Evolutionary conservation across 2,888 invertebrate genomes (phyloP).

Genomic region (Vesta saturnalis): DNA sequence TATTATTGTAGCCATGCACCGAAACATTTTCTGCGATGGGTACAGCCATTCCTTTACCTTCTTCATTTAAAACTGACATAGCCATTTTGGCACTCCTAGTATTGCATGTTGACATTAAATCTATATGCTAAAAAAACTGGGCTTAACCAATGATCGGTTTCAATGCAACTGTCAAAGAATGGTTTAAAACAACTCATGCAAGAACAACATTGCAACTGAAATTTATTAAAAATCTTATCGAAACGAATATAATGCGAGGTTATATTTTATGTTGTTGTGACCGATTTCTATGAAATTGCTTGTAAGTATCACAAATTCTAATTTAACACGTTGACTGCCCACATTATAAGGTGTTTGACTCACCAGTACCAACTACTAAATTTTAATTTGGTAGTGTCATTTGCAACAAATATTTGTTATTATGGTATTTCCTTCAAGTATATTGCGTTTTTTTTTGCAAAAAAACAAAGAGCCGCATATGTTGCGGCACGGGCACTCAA

Average conservation of each 20-base stretch:
- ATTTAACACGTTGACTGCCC: no score
- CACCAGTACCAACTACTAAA: no score
- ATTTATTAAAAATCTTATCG: no score
- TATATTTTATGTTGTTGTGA: conserved; percentile 1
- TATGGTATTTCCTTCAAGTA: no score
- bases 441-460: no score
- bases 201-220: no score
- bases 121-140: background rate
- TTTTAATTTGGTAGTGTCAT: no score
- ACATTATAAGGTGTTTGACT: no score
- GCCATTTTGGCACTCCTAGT: background rate
- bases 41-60: background rate
- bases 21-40: background rate
- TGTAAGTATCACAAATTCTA: background rate
- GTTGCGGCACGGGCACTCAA: no score
- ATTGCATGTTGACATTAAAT: background rate
- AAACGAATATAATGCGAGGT: background rate
- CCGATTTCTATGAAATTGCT: background rate
- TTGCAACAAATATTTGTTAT: no score
- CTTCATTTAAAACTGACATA: conserved; percentile 6
- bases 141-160: background rate
- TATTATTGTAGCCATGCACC: background rate
- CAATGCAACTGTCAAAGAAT: conserved; percentile 1
- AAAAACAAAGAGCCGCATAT: no score
- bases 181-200: no score